A percentile compares a stretch with the other conserved stretches of the same genome.
Evolutionary conservation across 2,113 vertebrate species (phyloP).

Genomic region (Orycteropus afer): DNA sequence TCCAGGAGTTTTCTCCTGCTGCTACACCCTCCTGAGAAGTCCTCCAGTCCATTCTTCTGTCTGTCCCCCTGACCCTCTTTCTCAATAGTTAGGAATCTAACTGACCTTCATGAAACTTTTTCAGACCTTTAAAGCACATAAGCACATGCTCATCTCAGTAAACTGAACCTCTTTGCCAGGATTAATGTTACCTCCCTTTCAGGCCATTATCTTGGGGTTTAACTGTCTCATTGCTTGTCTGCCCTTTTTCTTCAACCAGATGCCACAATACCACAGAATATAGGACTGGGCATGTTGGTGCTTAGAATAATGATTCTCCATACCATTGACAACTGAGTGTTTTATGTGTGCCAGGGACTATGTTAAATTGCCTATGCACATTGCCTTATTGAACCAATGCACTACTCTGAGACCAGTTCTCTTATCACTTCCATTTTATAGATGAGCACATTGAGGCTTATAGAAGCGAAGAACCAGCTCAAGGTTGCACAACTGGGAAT

Average conservation of each 20-base stretch:
- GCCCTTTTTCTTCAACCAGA: background rate
- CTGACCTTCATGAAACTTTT: background rate
- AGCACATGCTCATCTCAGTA: background rate
- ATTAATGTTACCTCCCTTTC: background rate
- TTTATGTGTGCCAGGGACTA: background rate
- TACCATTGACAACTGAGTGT: accelerated
- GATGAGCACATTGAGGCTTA: background rate
- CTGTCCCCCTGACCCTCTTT: background rate
- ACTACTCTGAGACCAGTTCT: background rate
- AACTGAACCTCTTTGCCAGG: background rate
- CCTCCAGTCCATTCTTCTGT: background rate
- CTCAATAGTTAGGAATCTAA: background rate
- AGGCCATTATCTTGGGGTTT: background rate
- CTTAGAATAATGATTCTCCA: background rate
- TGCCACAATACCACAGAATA: background rate
- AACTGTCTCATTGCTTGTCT: background rate
- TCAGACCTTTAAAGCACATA: background rate
- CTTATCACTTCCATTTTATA: background rate
- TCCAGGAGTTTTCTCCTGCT: background rate
- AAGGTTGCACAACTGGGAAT: background rate
- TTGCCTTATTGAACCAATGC: background rate
- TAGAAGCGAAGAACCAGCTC: background rate
- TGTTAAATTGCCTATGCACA: background rate
- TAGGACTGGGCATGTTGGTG: too few relatives aligned
- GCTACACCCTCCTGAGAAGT: background rate